phyloP scores from a whole-genome alignment of 2,888 invertebrate genomes.

The Cephus runcator region DNA sequence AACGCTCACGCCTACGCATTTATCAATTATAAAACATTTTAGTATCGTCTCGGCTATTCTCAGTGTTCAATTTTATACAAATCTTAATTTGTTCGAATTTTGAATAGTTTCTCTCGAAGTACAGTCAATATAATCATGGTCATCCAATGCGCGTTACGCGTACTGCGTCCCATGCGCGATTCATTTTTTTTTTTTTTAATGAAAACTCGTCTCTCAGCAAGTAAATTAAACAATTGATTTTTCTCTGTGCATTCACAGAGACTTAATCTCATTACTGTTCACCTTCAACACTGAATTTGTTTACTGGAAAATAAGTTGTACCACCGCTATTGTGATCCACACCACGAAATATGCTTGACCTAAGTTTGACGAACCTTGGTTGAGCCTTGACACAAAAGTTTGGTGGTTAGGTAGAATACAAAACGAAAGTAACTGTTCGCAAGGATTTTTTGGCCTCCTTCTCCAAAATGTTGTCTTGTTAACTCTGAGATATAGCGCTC shows the following conservation, averaged over 20 bases:
- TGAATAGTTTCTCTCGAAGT: slow-evolving; percentile 13
- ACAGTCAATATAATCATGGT: too few species aligned
- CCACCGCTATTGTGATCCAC: slow-evolving; percentile 16
- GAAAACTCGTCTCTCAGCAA: too few species aligned
- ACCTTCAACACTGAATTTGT: too few species aligned
- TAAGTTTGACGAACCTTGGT: slow-evolving; percentile 22
- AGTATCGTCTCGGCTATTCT: neutral
- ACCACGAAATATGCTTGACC: slow-evolving; percentile 19
- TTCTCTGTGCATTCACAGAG: too few species aligned
- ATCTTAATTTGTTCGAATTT: neutral
- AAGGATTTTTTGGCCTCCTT: slow-evolving; percentile 1
- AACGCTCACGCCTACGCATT: too few species aligned
- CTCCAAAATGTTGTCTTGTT: neutral
- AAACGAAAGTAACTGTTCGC: slow-evolving; percentile 4
- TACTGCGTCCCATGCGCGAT: too few species aligned
- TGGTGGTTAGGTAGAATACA: slow-evolving; percentile 2
- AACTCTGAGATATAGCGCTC: neutral
- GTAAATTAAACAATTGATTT: too few species aligned
- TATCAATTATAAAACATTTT: too few species aligned
- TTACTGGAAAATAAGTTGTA: slow-evolving; percentile 1
- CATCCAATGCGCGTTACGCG: too few species aligned
- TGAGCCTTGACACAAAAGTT: slow-evolving; percentile 25
- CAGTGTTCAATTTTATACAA: neutral
- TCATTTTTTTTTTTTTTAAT: too few species aligned
- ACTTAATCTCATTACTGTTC: too few species aligned